phyloP scores from a whole-genome alignment of 2,113 vertebrate species.

The Leucoraja erinaceus region DNA sequence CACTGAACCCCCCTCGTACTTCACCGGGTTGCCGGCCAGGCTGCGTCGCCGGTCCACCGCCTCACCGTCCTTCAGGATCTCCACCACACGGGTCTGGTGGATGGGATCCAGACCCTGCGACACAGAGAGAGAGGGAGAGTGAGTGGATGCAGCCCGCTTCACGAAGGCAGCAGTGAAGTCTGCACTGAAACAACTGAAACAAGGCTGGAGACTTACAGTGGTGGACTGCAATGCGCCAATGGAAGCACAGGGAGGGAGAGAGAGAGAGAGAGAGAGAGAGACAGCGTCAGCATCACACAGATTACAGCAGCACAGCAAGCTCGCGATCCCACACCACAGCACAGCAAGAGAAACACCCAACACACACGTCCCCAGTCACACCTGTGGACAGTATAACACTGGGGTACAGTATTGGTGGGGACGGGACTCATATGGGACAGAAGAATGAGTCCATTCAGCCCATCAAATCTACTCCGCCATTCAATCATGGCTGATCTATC shows the following conservation, averaged over 20 bases:
- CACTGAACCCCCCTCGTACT: slow-evolving; percentile 83
- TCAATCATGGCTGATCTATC: no score
- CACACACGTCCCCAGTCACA: no score
- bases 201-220: not conserved
- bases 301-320: no score
- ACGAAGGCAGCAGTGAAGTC: not conserved
- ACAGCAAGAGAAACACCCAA: no score
- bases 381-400: not conserved
- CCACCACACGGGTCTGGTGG: slow-evolving; percentile 88
- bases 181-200: not conserved
- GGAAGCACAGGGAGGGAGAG: not conserved
- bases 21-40: slow-evolving; percentile 66
- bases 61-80: slow-evolving; percentile 86
- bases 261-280: no score
- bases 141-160: not conserved
- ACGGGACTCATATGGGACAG: no score
- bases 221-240: no score
- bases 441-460: no score
- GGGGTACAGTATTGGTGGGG: no score
- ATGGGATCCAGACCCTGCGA: slow-evolving; percentile 82
- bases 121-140: not conserved
- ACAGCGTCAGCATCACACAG: no score
- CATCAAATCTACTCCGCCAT: no score
- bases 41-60: slow-evolving; percentile 68
- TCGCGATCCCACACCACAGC: no score